Evolutionary conservation across 2,797 vertebrate species (phyloP).

Genomic region (Vireo griseus): DNA sequence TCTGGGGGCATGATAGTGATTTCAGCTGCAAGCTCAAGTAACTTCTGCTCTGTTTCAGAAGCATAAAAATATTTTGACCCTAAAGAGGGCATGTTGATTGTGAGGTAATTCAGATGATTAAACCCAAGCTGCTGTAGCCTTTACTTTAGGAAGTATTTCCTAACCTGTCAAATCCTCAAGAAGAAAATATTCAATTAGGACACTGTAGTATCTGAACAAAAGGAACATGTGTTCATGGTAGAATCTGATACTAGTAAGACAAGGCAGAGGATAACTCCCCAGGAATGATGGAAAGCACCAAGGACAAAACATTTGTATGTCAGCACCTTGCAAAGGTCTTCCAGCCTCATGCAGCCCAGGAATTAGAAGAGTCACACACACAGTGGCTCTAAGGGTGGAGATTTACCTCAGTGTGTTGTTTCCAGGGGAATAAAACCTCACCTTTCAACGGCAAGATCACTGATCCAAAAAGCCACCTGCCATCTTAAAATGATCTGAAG

Average conservation of each 20-base stretch:
- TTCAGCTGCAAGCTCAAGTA: neutral
- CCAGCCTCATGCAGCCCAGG: constrained; percentile 10
- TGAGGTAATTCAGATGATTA: neutral
- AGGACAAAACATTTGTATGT: neutral
- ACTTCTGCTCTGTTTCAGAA: neutral
- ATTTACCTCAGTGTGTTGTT: constrained; percentile 44
- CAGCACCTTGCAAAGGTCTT: neutral
- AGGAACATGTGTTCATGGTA: neutral
- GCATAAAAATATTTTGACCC: neutral
- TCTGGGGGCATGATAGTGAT: neutral
- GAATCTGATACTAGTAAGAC: neutral
- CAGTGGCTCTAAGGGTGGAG: constrained; percentile 26
- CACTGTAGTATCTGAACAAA: neutral
- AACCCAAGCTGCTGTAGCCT: neutral
- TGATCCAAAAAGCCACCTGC: neutral
- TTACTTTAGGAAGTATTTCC: neutral
- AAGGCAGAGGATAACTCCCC: neutral
- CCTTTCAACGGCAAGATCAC: neutral
- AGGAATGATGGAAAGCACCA: neutral
- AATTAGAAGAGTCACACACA: constrained; percentile 51
- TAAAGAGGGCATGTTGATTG: neutral
- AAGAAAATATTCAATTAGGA: neutral
- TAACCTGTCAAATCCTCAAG: neutral
- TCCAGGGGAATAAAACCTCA: neutral
- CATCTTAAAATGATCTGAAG: neutral